Evolutionary conservation across 2,113 vertebrate species (phyloP).

Genomic region (Cacatua alba): DNA sequence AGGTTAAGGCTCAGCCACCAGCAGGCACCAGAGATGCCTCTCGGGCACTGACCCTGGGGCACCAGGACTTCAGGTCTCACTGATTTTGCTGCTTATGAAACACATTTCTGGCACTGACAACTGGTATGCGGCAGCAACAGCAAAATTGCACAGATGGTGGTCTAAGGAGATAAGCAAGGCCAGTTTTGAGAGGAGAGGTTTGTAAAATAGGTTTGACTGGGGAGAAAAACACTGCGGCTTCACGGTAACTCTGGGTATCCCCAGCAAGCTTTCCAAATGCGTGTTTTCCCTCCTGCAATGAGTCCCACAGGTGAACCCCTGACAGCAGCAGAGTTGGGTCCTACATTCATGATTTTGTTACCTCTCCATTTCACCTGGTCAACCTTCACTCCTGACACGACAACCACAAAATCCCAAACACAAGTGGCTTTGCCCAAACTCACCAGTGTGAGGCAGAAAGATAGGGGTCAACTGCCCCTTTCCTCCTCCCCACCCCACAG

Average conservation of each 20-base stretch:
- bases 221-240: neutral
- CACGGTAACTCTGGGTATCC: neutral
- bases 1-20: neutral
- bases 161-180: neutral
- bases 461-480: neutral
- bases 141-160: neutral
- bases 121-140: neutral
- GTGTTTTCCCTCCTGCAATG: neutral
- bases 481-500: neutral
- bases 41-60: neutral
- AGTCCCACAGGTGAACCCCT: neutral
- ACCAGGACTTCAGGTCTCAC: neutral
- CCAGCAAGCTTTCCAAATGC: neutral
- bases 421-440: neutral
- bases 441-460: neutral
- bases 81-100: neutral
- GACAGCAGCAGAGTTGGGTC: fast-evolving
- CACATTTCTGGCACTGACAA: neutral
- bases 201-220: neutral
- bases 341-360: neutral
- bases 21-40: neutral
- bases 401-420: neutral
- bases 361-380: neutral
- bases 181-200: neutral
- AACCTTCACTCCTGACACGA: neutral